Conservation (phyloP, 2,113 vertebrate species). For the Thunnus maccoyii region DNA sequence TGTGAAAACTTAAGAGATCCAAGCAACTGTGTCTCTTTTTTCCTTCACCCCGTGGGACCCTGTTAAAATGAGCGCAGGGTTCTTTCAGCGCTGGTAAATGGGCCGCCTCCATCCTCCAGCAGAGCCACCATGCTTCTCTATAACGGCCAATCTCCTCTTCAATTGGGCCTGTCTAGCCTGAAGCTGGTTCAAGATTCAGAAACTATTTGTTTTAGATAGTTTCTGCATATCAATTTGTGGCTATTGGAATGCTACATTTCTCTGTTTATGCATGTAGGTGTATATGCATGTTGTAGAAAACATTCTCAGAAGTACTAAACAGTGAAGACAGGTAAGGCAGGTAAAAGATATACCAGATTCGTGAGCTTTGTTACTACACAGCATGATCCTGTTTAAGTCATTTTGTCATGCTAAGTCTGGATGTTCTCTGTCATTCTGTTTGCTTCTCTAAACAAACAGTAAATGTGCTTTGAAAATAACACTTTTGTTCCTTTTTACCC, state of each 20-base stretch:
- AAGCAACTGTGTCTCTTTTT: slow-evolving; percentile 49
- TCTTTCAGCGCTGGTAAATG: slow-evolving; percentile 73
- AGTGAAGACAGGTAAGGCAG: slow-evolving; percentile 24
- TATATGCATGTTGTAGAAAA: slow-evolving; percentile 20
- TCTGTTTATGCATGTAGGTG: not conserved
- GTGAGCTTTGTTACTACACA: slow-evolving; percentile 34
- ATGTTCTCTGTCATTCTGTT: slow-evolving; percentile 57
- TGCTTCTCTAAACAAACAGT: slow-evolving; percentile 48
- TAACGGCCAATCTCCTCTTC: slow-evolving; percentile 77
- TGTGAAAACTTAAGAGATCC: slow-evolving; percentile 49
- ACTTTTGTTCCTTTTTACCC: slow-evolving; percentile 18
- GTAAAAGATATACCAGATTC: slow-evolving; percentile 41
- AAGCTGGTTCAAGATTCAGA: slow-evolving; percentile 69
- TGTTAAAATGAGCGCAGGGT: slow-evolving; percentile 42
- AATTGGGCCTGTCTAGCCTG: slow-evolving; percentile 73
- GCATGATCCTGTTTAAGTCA: slow-evolving; percentile 34
- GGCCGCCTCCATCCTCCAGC: slow-evolving; percentile 65
- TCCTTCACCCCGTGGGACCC: slow-evolving; percentile 64
- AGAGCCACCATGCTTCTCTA: slow-evolving; percentile 56
- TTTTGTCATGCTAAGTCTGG: slow-evolving; percentile 50
- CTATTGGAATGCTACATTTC: slow-evolving; percentile 15
- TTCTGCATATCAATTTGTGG: slow-evolving; percentile 9
- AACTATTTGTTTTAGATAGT: slow-evolving; percentile 55
- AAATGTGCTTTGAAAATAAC: slow-evolving; percentile 11
- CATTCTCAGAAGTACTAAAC: slow-evolving; percentile 9